These are phyloP conservation scores for Geodia barretti DNA, from an alignment of 37 sponge, comb jelly and placozoan genomes.

Conservation along the genomic window DNA sequence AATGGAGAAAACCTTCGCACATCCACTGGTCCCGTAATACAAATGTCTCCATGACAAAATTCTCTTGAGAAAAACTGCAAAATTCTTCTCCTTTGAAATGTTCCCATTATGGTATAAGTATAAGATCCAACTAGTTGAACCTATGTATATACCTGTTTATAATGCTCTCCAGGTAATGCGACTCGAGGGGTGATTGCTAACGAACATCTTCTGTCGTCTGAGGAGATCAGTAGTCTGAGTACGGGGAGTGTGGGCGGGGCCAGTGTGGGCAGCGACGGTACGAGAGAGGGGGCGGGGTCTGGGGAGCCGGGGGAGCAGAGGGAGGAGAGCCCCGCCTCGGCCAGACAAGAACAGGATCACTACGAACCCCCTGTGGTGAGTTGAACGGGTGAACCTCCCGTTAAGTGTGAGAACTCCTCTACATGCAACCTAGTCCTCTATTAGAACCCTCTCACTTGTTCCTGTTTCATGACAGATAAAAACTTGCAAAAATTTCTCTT, in stretches of 20 bases:
- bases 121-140: too few species aligned
- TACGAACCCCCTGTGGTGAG: conserved; percentile 26
- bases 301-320: conserved; percentile 14
- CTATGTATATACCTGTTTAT: too few species aligned
- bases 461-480: too few species aligned
- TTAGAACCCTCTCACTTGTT: background rate
- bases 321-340: conserved; percentile 40
- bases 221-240: background rate
- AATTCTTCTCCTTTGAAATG: too few species aligned
- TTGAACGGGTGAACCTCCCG: background rate
- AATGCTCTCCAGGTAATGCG: background rate
- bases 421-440: background rate
- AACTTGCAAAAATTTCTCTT: too few species aligned
- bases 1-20: too few species aligned
- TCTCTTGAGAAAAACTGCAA: too few species aligned
- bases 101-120: too few species aligned
- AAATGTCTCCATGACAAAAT: too few species aligned
- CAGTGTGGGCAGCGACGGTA: background rate
- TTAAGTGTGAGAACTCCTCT: background rate
- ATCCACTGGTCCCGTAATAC: too few species aligned
- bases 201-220: conserved; percentile 17
- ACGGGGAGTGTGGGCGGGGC: background rate
- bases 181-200: conserved; percentile 48
- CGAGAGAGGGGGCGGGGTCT: background rate
- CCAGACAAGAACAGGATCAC: conserved; percentile 25